Conservation (phyloP, 1,140 invertebrate genomes). For the Drosophila elegans region DNA sequence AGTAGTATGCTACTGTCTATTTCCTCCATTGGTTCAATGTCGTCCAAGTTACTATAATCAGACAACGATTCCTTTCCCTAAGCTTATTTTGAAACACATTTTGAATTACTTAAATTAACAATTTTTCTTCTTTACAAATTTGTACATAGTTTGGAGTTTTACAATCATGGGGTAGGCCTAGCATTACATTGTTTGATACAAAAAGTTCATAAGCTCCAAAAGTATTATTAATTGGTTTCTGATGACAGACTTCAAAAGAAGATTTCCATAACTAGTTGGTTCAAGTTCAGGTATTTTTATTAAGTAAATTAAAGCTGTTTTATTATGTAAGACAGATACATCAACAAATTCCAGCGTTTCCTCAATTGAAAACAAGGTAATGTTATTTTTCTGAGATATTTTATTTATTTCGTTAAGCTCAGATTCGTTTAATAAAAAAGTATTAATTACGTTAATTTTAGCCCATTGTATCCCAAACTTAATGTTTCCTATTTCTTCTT, state of each 20-base stretch:
- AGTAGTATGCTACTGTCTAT: not conserved
- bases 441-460: constrained; percentile 17
- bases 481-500: constrained; percentile 22
- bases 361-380: constrained; percentile 13
- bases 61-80: constrained; percentile 5
- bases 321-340: constrained; percentile 16
- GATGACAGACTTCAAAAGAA: not conserved
- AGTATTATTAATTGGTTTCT: not conserved
- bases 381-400: constrained; percentile 16
- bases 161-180: not conserved
- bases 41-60: constrained; percentile 14
- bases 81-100: constrained; percentile 14
- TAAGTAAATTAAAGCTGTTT: constrained; percentile 21
- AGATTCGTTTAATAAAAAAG: constrained; percentile 8
- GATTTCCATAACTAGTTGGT: constrained; percentile 11
- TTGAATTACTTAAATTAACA: constrained; percentile 6
- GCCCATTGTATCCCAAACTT: constrained; percentile 19
- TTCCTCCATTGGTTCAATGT: constrained; percentile 10
- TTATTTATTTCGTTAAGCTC: constrained; percentile 11
- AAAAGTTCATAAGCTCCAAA: not conserved
- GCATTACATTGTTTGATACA: not conserved
- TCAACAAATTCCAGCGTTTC: constrained; percentile 20
- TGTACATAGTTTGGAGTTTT: constrained; percentile 1
- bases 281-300: constrained; percentile 15
- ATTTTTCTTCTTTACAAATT: constrained; percentile 12